Evolutionary conservation across 2,888 invertebrate species (phyloP).

Genomic region (Drosophila robusta): DNA sequence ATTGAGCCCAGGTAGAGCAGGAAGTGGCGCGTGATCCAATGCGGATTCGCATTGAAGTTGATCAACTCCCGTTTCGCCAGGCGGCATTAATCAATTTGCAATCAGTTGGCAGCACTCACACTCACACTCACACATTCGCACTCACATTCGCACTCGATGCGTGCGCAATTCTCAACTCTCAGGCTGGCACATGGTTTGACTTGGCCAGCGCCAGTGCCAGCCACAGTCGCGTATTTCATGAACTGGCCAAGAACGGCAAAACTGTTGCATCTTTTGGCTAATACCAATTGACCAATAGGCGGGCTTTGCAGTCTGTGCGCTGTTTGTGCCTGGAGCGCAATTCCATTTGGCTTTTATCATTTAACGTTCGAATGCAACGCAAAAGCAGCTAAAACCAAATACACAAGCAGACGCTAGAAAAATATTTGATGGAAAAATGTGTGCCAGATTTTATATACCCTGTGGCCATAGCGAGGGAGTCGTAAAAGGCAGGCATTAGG

Average conservation of each 20-base stretch:
- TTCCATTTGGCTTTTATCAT: slow-evolving; percentile 57
- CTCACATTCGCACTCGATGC: slow-evolving; percentile 17
- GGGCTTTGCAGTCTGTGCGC: slow-evolving; percentile 5
- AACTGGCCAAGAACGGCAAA: slow-evolving; percentile 10
- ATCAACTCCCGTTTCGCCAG: slow-evolving; percentile 33
- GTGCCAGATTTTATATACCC: not conserved
- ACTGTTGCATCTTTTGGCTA: slow-evolving; percentile 23
- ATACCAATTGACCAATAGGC: slow-evolving; percentile 1
- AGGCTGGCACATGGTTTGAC: slow-evolving; percentile 40
- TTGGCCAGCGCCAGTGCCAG: slow-evolving; percentile 25
- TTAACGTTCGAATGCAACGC: slow-evolving; percentile 25
- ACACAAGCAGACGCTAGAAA: slow-evolving; percentile 4
- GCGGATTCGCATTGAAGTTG: slow-evolving; percentile 24
- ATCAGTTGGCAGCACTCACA: slow-evolving; percentile 37
- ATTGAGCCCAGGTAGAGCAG: slow-evolving; percentile 19
- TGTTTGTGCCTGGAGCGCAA: slow-evolving; percentile 42
- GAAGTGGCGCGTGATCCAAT: slow-evolving; percentile 44
- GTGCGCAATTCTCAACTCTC: slow-evolving; percentile 28
- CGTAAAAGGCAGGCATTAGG: too few relatives aligned
- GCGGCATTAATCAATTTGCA: slow-evolving; percentile 57
- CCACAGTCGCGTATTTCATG: slow-evolving; percentile 9
- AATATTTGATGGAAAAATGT: not conserved
- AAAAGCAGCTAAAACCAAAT: slow-evolving; percentile 4
- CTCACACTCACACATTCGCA: too few relatives aligned
- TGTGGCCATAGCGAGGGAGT: not conserved